Base-by-base conservation (phyloP, 2,797 vertebrate species). In the Parauchenoglanis punctatus region DNA sequence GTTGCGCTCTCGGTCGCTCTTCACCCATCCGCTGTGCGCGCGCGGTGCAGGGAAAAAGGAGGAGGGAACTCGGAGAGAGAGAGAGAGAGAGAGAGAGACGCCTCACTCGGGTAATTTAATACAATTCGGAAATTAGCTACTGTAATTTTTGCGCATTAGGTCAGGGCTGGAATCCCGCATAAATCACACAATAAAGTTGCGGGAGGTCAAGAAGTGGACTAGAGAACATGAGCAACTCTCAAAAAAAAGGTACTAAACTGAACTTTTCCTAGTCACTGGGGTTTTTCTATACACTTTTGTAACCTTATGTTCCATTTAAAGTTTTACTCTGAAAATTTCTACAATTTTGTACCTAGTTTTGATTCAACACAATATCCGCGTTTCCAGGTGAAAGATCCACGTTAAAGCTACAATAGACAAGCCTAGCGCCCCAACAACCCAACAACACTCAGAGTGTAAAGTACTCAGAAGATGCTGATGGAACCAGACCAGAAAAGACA, bases 1-100 rank as follows among this genome's bases (percentile, higher is more conserved):
- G 93, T 92, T 89, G 87, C 83, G 83, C 83, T 76, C 89, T 90
- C 90, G 91, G 93, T 92, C 93, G 87, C 92, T 93, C 88, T 88
- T 93, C 40, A 65, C 61, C 94, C 94, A 95, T 95, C 94, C 94
- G 93, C 93, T 93, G 93, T 94, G 94, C 91, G 89, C 49, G 58
- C 31, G 40, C 59, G 80, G 44, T 92, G 18, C 87, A 89, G 82
- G 35, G 82, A 65, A 81, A 85, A 85, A 91, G 28, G 25, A 46
- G 40, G 56, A 63, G 78, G 35, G 78, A 61, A 49, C 18, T 25
- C 15, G 4, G 59, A 46, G 35, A 17, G 5, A 15, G 58, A 44
- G 35, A 44, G 56, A 40, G 31, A 75, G n/a, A 67, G 76, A 17
- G 76, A n/a, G 28, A 23, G 28, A 20, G 18, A 17, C 17, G 44